Conservation (phyloP, 2,113 vertebrate species). For the Poeciliopsis retropinna region DNA sequence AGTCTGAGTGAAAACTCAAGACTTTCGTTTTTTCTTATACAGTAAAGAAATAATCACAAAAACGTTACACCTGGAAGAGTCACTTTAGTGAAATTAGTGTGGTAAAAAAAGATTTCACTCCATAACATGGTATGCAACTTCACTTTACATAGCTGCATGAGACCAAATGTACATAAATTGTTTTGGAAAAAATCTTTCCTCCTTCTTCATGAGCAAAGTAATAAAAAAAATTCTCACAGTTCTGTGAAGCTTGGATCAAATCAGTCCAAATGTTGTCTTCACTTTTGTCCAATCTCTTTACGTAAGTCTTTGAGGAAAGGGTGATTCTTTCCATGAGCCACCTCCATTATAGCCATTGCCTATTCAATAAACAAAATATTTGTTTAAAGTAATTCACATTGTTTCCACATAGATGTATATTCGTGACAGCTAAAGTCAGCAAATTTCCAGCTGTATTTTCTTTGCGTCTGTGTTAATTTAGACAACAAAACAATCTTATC, state of each 20-base stretch:
- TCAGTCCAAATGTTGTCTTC: conserved; percentile 28
- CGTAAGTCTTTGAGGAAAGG: conserved; percentile 87
- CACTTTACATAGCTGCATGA: not conserved
- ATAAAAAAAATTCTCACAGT: conserved; percentile 3
- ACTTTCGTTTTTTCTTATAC: too few relatives aligned
- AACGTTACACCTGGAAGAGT: not conserved
- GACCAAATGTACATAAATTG: not conserved
- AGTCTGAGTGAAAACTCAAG: too few relatives aligned
- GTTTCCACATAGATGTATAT: not conserved
- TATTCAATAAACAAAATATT: conserved; percentile 55
- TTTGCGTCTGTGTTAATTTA: too few relatives aligned
- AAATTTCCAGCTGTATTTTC: too few relatives aligned
- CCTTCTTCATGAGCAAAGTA: too few relatives aligned
- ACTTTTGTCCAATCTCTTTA: conserved; percentile 84
- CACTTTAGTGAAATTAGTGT: not conserved
- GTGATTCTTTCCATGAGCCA: conserved; percentile 94
- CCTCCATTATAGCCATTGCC: conserved; percentile 95
- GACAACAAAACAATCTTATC: not conserved
- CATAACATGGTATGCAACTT: not conserved
- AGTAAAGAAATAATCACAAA: not conserved
- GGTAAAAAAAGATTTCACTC: not conserved
- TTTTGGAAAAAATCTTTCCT: too few relatives aligned
- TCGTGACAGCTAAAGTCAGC: not conserved
- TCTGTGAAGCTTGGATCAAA: conserved; percentile 19
- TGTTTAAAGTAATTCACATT: not conserved